A percentile compares a stretch with the other conserved stretches of the same genome.
These are phyloP conservation scores for Noctua pronuba DNA, from an alignment of 2,888 invertebrate species.

Conservation along the genomic window DNA sequence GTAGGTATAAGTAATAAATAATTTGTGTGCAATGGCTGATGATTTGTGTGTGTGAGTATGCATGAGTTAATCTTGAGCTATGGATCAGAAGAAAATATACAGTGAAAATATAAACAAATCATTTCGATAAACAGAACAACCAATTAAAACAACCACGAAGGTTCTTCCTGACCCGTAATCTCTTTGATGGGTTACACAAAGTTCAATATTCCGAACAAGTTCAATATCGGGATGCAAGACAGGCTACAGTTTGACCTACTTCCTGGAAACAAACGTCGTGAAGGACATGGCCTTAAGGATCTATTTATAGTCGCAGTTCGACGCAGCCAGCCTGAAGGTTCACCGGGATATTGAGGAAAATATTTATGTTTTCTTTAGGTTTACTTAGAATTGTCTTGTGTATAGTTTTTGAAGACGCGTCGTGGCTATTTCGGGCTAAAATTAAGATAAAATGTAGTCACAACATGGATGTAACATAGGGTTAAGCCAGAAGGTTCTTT, in stretches of 20 bases:
- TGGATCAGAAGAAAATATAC: neutral
- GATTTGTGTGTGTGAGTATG: too few relatives aligned
- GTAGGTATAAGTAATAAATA: too few relatives aligned
- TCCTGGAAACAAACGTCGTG: conserved; percentile 38
- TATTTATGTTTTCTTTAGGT: neutral
- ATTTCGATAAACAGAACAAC: neutral
- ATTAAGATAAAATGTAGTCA: too few relatives aligned
- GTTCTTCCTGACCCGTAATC: neutral
- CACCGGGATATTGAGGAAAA: neutral
- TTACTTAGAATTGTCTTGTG: neutral
- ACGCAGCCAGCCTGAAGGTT: conserved; percentile 3
- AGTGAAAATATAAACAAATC: neutral
- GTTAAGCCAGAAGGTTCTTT: too few relatives aligned
- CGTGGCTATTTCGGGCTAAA: neutral
- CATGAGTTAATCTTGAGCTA: neutral
- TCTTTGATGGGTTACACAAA: conserved; percentile 23
- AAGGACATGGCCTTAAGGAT: conserved; percentile 58
- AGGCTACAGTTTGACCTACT: conserved; percentile 65
- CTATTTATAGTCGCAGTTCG: conserved; percentile 42
- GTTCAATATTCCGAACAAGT: conserved; percentile 34
- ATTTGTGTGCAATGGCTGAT: too few relatives aligned
- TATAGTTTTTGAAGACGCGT: neutral
- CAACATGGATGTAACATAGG: too few relatives aligned
- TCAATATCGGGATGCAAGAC: conserved; percentile 32
- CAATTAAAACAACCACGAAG: conserved; percentile 7